phyloP scores from a whole-genome alignment of 2,888 invertebrate genomes.

The Papilio gigon region DNA sequence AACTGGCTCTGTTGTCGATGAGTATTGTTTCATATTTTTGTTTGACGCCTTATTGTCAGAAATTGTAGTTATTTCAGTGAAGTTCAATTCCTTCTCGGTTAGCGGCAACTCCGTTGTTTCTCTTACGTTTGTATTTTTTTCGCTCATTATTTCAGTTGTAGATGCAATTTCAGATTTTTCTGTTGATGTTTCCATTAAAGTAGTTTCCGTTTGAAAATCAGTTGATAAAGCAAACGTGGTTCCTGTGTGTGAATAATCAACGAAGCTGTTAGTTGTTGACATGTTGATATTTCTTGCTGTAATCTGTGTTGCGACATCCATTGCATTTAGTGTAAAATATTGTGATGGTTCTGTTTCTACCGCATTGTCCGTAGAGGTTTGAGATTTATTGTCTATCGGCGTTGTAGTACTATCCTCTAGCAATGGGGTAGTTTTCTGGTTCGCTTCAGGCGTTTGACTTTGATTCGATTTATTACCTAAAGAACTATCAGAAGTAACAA shows the following conservation, averaged over 20 bases:
- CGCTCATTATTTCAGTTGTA: neutral
- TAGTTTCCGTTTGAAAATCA: neutral
- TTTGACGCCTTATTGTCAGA: neutral
- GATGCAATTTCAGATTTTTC: neutral
- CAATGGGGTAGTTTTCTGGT: neutral
- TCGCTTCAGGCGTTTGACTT: neutral
- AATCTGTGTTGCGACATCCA: neutral
- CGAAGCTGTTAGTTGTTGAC: neutral
- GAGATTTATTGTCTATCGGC: neutral
- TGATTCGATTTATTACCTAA: conserved; percentile 7
- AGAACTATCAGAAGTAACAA: neutral
- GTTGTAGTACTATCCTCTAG: neutral
- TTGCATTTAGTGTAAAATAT: neutral
- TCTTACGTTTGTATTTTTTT: neutral
- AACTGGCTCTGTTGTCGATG: conserved; percentile 18
- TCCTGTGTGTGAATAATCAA: neutral
- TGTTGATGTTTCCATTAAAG: neutral
- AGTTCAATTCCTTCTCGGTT: neutral
- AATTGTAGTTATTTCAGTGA: neutral
- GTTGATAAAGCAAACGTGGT: neutral
- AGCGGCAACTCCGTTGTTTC: conserved; percentile 4
- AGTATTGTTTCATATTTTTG: neutral
- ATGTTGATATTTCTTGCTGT: neutral
- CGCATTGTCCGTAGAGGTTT: neutral
- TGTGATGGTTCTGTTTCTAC: neutral